Conservation (phyloP, 2,113 vertebrate species). For the Bombycilla garrulus region DNA sequence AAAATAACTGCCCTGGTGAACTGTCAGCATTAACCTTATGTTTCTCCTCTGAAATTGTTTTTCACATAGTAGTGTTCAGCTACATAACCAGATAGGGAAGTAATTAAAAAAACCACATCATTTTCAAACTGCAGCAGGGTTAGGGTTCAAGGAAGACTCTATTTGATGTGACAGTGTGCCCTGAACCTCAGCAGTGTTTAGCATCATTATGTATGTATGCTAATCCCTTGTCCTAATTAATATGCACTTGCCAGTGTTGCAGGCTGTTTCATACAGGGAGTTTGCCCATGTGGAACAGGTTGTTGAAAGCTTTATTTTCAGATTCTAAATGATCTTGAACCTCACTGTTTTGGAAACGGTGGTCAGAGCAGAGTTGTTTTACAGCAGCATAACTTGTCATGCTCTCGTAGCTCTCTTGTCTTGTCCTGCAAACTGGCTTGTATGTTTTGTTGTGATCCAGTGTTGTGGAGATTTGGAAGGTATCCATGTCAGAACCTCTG, state of each 20-base stretch:
- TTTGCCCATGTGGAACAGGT: neutral
- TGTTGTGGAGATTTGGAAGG: neutral
- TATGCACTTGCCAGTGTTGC: neutral
- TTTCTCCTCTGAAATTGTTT: neutral
- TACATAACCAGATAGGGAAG: neutral
- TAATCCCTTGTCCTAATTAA: neutral
- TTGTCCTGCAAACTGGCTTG: neutral
- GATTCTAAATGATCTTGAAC: neutral
- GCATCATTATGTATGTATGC: neutral
- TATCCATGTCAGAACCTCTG: neutral
- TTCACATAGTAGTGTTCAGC: rapidly evolving
- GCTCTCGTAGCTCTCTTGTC: neutral
- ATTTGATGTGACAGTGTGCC: neutral
- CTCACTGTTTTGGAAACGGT: rapidly evolving
- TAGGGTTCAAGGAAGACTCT: neutral
- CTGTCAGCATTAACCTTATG: neutral
- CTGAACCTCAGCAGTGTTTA: neutral
- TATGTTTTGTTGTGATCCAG: neutral
- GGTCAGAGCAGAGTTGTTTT: neutral
- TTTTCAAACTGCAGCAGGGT: neutral
- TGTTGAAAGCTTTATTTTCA: neutral
- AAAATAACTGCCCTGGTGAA: neutral
- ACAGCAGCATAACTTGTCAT: rapidly evolving
- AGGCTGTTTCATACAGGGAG: neutral
- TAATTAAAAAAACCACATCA: rapidly evolving